phyloP scores from a whole-genome alignment of 2,113 vertebrate genomes.

The Pelusios castaneus region DNA sequence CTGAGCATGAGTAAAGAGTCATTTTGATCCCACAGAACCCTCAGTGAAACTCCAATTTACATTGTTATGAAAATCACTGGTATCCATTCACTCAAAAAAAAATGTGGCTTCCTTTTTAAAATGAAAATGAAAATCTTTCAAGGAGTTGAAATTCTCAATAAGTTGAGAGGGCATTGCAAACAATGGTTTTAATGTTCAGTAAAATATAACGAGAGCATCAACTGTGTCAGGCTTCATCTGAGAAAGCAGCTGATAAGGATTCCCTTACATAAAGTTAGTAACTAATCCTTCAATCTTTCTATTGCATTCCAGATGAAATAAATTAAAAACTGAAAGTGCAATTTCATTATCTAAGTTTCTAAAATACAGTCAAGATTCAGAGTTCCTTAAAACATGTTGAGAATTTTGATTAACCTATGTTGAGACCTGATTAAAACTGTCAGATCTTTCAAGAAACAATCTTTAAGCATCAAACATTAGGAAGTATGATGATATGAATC shows the following conservation, averaged over 20 bases:
- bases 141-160: neutral
- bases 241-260: neutral
- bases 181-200: neutral
- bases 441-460: neutral
- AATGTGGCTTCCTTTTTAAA: neutral
- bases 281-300: neutral
- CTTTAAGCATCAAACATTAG: neutral
- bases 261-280: neutral
- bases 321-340: neutral
- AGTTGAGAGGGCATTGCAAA: neutral
- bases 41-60: neutral
- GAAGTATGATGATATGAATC: neutral
- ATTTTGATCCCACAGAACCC: neutral
- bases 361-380: neutral
- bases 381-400: neutral
- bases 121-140: neutral
- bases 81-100: neutral
- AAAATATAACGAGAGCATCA: neutral
- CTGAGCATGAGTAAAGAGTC: rapidly evolving
- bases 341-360: neutral
- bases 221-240: neutral
- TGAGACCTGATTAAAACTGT: neutral
- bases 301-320: neutral
- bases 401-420: neutral
- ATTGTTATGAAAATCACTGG: rapidly evolving